Evolutionary conservation across 2,888 invertebrate species (phyloP).

Genomic region (Drosophila gaucha): DNA sequence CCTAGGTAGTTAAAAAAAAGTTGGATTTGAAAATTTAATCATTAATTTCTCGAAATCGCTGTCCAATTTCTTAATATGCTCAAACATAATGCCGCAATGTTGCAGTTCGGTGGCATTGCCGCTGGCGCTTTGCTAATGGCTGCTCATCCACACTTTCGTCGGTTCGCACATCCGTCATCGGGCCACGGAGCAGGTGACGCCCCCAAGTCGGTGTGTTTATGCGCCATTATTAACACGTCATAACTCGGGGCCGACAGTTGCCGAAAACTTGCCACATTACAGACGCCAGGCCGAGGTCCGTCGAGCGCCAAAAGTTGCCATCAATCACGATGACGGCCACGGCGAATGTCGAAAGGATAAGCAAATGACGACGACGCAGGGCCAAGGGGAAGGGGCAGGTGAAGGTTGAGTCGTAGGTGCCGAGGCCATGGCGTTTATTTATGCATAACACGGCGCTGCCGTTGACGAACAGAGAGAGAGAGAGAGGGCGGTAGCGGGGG

Average conservation of each 20-base stretch:
- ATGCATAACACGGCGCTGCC: slow-evolving; percentile 78
- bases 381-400: background rate
- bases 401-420: slow-evolving; percentile 18
- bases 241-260: slow-evolving; percentile 69
- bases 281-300: slow-evolving; percentile 11
- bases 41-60: background rate
- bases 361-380: slow-evolving; percentile 58
- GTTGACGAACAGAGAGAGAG: too few species aligned
- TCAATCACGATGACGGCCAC: slow-evolving; percentile 66
- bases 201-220: slow-evolving; percentile 74
- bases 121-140: slow-evolving; percentile 43
- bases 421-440: slow-evolving; percentile 71
- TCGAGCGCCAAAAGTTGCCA: slow-evolving; percentile 65
- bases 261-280: slow-evolving; percentile 47
- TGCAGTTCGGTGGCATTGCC: slow-evolving; percentile 31
- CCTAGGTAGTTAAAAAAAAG: too few species aligned
- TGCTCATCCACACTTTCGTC: slow-evolving; percentile 19
- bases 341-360: slow-evolving; percentile 62
- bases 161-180: slow-evolving; percentile 45
- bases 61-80: background rate
- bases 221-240: slow-evolving; percentile 83
- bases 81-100: slow-evolving; percentile 36
- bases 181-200: slow-evolving; percentile 65
- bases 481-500: too few species aligned
- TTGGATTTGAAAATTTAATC: background rate